phyloP scores from a whole-genome alignment of 2,888 invertebrate genomes.

The Apodemia mormo region DNA sequence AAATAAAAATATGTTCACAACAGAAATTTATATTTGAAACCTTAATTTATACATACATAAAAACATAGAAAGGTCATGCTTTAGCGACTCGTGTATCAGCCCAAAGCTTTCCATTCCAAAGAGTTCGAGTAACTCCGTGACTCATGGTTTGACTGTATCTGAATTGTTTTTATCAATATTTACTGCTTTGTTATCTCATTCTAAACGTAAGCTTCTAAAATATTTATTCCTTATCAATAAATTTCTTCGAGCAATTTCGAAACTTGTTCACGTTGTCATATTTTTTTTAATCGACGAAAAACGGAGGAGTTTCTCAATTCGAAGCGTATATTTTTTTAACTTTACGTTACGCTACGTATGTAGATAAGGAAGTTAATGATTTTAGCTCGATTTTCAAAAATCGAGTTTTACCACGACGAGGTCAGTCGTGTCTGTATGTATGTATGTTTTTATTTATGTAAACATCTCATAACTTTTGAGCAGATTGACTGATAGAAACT shows the following conservation, averaged over 20 bases:
- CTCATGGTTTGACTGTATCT: neutral
- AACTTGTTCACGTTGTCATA: too few relatives aligned
- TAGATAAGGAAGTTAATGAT: too few relatives aligned
- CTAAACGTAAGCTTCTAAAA: neutral
- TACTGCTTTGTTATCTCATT: neutral
- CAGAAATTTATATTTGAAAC: neutral
- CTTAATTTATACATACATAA: neutral
- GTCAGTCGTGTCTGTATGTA: too few relatives aligned
- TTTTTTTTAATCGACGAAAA: too few relatives aligned
- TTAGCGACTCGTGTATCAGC: neutral
- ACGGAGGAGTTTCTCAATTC: too few relatives aligned
- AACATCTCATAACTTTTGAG: too few relatives aligned
- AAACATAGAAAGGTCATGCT: neutral
- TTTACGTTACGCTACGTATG: too few relatives aligned
- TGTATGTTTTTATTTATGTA: too few relatives aligned
- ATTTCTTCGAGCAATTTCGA: neutral
- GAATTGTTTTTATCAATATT: neutral
- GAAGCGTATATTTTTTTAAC: too few relatives aligned
- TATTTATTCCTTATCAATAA: neutral
- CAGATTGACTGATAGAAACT: too few relatives aligned
- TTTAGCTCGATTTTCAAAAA: too few relatives aligned
- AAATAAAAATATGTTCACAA: neutral
- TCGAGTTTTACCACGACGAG: too few relatives aligned
- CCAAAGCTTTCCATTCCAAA: slow-evolving; percentile 4
- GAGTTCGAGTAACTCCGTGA: neutral